Conservation (phyloP, 35 echinoderm and acorn worm genomes). For the Apostichopus parvimensis region DNA sequence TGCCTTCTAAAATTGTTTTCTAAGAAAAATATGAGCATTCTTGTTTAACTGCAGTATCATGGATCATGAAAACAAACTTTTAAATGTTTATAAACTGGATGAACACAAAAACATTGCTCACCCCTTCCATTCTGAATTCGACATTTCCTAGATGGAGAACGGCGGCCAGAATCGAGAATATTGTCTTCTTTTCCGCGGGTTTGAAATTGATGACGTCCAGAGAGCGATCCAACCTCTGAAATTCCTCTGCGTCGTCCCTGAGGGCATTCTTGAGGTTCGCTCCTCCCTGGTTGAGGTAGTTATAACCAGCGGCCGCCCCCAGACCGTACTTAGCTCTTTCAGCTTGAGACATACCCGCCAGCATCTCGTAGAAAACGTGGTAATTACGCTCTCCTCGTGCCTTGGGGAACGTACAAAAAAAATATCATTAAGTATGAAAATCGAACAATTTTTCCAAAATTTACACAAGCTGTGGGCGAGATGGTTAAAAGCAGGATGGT, state of each 20-base stretch:
- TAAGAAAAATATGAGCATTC: too few relatives aligned
- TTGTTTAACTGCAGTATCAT: too few relatives aligned
- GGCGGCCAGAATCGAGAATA: slow-evolving; percentile 89
- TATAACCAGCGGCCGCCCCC: slow-evolving; percentile 57
- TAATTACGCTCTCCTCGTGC: slow-evolving; percentile 85
- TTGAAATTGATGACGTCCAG: slow-evolving; percentile 88
- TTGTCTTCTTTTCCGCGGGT: slow-evolving; percentile 72
- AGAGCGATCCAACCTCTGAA: slow-evolving; percentile 72
- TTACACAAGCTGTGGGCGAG: too few relatives aligned
- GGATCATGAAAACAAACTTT: too few relatives aligned
- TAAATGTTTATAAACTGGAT: background rate
- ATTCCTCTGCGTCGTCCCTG: slow-evolving; percentile 85
- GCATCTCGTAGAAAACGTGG: slow-evolving; percentile 95
- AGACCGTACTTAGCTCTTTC: slow-evolving; percentile 93
- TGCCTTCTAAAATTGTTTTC: too few relatives aligned
- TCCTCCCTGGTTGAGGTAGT: slow-evolving; percentile 95
- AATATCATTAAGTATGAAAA: too few relatives aligned
- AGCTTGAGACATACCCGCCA: slow-evolving; percentile 80
- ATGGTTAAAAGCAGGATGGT: too few relatives aligned
- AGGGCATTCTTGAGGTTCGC: slow-evolving; percentile 65
- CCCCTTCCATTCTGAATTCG: slow-evolving; percentile 55
- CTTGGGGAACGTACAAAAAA: slow-evolving; percentile 1
- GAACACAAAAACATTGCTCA: background rate
- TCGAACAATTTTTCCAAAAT: too few relatives aligned
- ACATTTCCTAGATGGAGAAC: slow-evolving; percentile 92